Conservation (phyloP, 2,888 invertebrate species). For the Chrysolina oricalcia region DNA sequence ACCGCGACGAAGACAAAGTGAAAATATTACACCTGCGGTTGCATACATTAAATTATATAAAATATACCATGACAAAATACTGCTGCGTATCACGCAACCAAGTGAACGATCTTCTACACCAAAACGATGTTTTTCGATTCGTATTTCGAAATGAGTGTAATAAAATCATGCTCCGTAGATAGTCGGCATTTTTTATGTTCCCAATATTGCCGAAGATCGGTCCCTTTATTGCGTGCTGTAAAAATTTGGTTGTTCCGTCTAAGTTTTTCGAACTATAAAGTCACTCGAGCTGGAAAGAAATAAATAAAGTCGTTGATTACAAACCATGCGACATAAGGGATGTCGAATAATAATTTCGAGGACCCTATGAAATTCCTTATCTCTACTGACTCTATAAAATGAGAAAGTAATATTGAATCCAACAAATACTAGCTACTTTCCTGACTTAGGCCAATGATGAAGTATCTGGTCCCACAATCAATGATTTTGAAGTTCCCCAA, state of each 20-base stretch:
- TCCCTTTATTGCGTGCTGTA: slow-evolving; percentile 32
- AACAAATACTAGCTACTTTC: too few species aligned
- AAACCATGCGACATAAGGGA: background rate
- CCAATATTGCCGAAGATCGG: slow-evolving; percentile 34
- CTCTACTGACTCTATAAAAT: too few species aligned
- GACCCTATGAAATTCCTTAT: too few species aligned
- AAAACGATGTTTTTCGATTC: background rate
- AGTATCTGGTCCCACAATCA: too few species aligned
- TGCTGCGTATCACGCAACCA: slow-evolving; percentile 33
- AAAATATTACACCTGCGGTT: slow-evolving; percentile 11
- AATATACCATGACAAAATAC: slow-evolving; percentile 28
- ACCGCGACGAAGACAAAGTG: background rate
- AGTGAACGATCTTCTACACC: slow-evolving; percentile 26
- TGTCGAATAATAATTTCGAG: too few species aligned
- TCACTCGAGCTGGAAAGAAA: background rate
- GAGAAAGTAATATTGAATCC: too few species aligned
- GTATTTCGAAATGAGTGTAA: background rate
- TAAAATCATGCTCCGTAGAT: slow-evolving; percentile 29
- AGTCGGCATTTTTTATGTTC: slow-evolving; percentile 38
- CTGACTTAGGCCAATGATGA: too few species aligned
- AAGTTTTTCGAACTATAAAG: background rate
- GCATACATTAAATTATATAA: slow-evolving; percentile 22
- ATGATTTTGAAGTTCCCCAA: too few species aligned
- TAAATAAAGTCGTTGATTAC: background rate
- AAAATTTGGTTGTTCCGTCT: slow-evolving; percentile 20